Evolutionary conservation across 2,888 invertebrate species (phyloP), one percentile per base, ranked within the genome.

Genomic region (Boloria selene): DNA sequence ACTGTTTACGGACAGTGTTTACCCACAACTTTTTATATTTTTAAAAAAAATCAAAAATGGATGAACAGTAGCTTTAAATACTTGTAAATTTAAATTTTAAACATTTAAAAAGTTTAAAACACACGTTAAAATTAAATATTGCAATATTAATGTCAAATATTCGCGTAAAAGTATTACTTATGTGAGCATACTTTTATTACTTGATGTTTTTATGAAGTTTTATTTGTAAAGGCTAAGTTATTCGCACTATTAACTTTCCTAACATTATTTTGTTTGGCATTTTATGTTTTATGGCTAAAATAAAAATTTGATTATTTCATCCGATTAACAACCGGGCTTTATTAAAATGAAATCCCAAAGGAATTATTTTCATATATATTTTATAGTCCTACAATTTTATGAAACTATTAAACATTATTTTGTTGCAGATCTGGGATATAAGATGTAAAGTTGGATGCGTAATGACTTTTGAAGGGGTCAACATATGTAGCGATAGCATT

Each of bases 361-460:
- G 31, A 38, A 38, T 38, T 38, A 38, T 38, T 7, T 38, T 38
- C 31, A 38, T 38, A 38, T 38, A 38, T 3, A 38, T 38, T 38
- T 38, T 38, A 38, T 38, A 38, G 7, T 38, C 7, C 31, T 45
- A 45, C 16, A 26, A 17, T 49, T 17, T 59, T 14, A 16, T 59
- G 7, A 38, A 38, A 38, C 4, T 51, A 18, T 10, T 51, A 16
- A n/a, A 52, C 5, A 2, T 13, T 31, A 10, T 62, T 69, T 56
- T 16, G 26, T 83, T 82, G 56, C 79, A 94, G 94, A 88, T 94
- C 64, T 94, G 94, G 94, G 94, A 94, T 72, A 79, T 82, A 16
- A 83, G 94, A 69, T 88, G 90, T 61, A 79, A 84, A 58, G 80
- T 87, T 6, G 94, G 93, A 3, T 93, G 93, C 67, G 85, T 93